Conservation (phyloP, 2,888 invertebrate genomes). For the Tanaodytes sp. region DNA sequence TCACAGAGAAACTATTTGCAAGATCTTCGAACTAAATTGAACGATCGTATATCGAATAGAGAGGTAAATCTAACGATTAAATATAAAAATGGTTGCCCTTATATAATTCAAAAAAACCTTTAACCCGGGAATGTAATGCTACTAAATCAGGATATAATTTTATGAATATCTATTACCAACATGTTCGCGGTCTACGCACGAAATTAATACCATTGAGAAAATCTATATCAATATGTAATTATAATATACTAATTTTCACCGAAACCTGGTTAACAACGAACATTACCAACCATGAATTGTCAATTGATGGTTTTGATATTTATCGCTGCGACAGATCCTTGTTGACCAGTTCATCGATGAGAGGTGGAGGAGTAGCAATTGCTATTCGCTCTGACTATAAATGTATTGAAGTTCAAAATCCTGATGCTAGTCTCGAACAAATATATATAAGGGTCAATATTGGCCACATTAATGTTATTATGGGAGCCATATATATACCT, state of each 20-base stretch:
- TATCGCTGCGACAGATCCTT: background rate
- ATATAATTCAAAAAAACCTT: background rate
- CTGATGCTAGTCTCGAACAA: background rate
- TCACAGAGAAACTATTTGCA: no score
- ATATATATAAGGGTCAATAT: background rate
- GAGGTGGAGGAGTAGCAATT: background rate
- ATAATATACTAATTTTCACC: background rate
- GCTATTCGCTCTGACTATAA: background rate
- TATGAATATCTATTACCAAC: background rate
- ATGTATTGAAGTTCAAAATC: background rate
- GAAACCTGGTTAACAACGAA: background rate
- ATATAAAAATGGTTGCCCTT: background rate
- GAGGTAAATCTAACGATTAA: background rate
- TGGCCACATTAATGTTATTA: background rate
- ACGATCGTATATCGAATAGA: background rate
- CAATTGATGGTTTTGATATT: background rate
- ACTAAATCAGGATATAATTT: background rate
- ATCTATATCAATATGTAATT: background rate
- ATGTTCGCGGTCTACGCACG: background rate
- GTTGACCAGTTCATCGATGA: background rate
- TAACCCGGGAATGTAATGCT: background rate
- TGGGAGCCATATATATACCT: background rate
- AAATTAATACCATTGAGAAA: background rate
- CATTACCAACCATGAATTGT: background rate
- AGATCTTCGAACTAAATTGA: no score